phyloP scores from a whole-genome alignment of 2,797 vertebrate species.

The Brachyrhaphis roseni region DNA sequence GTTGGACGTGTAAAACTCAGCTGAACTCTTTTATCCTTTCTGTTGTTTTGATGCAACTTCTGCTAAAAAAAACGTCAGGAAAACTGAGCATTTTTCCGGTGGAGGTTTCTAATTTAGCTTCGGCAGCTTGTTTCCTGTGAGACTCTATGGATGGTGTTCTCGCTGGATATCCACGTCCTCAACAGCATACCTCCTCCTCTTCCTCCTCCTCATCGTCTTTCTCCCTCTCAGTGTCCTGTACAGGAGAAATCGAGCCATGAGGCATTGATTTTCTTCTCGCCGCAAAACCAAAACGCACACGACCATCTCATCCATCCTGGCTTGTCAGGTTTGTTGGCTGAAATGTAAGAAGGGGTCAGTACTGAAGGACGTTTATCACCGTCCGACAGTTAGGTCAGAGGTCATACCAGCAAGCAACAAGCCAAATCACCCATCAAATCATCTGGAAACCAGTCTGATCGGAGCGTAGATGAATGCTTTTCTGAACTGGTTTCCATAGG shows the following conservation, averaged over 20 bases:
- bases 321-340: conserved; percentile 45
- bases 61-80: not conserved
- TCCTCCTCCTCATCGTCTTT: conserved; percentile 25
- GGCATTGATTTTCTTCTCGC: conserved; percentile 60
- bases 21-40: conserved; percentile 11
- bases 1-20: not conserved
- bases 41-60: conserved; percentile 5
- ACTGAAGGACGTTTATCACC: conserved; percentile 37
- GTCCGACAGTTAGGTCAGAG: conserved; percentile 35
- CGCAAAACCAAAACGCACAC: conserved; percentile 44
- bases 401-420: conserved; percentile 6
- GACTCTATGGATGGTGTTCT: conserved; percentile 58
- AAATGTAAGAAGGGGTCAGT: conserved; percentile 41
- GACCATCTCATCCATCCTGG: conserved; percentile 37
- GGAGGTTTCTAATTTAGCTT: conserved; percentile 28
- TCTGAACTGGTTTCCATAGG: not conserved
- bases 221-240: conserved; percentile 31
- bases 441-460: not conserved
- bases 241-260: conserved; percentile 56
- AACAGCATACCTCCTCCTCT: conserved; percentile 57
- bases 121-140: conserved; percentile 24
- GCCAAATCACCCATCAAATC: not conserved
- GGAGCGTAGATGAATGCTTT: conserved; percentile 30
- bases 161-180: conserved; percentile 64
- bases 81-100: not conserved